Evolutionary conservation across 2,113 vertebrate genomes (phyloP).

Genomic region (Probosciger aterrimus): DNA sequence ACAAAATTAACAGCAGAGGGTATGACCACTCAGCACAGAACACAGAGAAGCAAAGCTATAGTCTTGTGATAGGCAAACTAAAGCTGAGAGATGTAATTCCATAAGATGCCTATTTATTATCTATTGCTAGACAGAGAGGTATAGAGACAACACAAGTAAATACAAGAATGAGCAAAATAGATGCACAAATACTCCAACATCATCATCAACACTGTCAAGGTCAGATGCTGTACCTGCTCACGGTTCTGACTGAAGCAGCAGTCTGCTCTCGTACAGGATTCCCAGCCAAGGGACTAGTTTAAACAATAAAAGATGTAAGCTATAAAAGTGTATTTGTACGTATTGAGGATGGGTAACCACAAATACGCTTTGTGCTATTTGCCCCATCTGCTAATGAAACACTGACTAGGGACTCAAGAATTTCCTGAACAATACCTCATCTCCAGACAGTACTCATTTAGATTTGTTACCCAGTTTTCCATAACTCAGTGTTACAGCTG

Average conservation of each 20-base stretch:
- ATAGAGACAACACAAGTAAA: not conserved
- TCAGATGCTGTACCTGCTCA: not conserved
- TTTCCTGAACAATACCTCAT: not conserved
- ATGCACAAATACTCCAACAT: not conserved
- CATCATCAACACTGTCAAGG: accelerated
- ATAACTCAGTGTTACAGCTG: not conserved
- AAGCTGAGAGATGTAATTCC: not conserved
- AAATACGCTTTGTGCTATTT: not conserved
- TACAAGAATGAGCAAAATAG: not conserved
- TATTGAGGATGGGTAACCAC: not conserved
- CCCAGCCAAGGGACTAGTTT: not conserved
- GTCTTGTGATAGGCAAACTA: not conserved
- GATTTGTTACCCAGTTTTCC: not conserved
- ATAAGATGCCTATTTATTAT: not conserved
- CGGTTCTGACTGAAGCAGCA: not conserved
- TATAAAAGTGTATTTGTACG: not conserved
- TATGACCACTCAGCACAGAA: not conserved
- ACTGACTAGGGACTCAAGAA: not conserved
- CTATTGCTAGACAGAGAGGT: not conserved
- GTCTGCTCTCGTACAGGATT: not conserved
- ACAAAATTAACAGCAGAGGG: not conserved
- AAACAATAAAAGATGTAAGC: not conserved
- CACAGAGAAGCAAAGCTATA: not conserved
- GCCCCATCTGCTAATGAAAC: not conserved
- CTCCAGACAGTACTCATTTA: not conserved